Percentiles rank a stretch among this genome's conserved stretches.
Evolutionary conservation across 2,888 invertebrate genomes (phyloP).

Genomic region (Dexiosoma caninum): DNA sequence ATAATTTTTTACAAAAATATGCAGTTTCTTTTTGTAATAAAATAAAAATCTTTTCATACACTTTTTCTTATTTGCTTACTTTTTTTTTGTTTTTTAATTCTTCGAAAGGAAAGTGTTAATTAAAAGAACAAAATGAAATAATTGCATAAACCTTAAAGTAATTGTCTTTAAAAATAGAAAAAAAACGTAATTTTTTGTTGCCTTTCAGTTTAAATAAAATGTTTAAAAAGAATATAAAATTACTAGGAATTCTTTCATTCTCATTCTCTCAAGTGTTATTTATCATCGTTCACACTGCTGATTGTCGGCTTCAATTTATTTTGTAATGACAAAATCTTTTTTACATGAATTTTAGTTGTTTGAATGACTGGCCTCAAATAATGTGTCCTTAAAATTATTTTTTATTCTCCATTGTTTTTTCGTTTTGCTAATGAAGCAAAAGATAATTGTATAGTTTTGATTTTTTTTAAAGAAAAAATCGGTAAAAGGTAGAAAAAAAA

Average conservation of each 20-base stretch:
- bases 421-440: conserved; percentile 35
- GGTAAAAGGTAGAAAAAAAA: conserved; percentile 33
- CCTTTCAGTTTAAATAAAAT: too few relatives aligned
- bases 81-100: not conserved
- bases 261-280: not conserved
- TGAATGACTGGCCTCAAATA: conserved; percentile 22
- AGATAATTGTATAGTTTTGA: too few relatives aligned
- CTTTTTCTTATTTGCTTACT: not conserved
- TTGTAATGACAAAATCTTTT: not conserved
- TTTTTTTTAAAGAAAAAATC: not conserved
- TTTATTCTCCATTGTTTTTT: conserved; percentile 5
- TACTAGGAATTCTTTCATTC: not conserved
- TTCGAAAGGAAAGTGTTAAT: conserved; percentile 19
- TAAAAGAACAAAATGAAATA: not conserved
- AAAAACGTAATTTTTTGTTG: too few relatives aligned
- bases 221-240: not conserved
- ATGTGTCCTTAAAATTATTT: conserved; percentile 5
- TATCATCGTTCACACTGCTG: not conserved
- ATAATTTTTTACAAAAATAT: conserved; percentile 35
- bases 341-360: not conserved
- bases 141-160: too few relatives aligned
- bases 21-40: conserved; percentile 1
- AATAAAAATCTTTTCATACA: conserved; percentile 19
- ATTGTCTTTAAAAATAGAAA: too few relatives aligned
- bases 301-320: conserved; percentile 12